A percentile compares a stretch with the other conserved stretches of the same genome.
phyloP scores from a whole-genome alignment of 2,888 invertebrate species.

The Trachelus tabidus region DNA sequence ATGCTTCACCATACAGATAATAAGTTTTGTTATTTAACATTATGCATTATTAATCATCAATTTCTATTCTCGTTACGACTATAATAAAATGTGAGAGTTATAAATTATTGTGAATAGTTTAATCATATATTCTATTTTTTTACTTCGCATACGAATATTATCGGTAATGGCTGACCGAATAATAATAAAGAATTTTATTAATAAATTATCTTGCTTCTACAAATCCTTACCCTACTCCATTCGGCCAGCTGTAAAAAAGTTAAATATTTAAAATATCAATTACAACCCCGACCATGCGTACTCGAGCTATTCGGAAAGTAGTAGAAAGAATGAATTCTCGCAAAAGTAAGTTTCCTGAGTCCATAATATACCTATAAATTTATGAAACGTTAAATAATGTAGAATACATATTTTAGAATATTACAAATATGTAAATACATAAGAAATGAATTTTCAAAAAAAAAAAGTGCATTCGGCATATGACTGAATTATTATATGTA shows the following conservation, averaged over 20 bases:
- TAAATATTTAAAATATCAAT: background rate
- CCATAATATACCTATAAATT: background rate
- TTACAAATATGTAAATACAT: no score
- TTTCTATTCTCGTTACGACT: background rate
- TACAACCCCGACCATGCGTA: background rate
- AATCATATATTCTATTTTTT: background rate
- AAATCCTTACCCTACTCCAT: background rate
- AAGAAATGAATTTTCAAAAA: background rate
- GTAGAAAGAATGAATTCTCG: background rate
- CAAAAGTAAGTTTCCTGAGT: background rate
- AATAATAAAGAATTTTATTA: background rate
- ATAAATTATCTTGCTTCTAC: background rate
- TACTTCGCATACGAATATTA: background rate
- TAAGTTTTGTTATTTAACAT: background rate
- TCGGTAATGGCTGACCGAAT: background rate
- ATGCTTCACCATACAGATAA: background rate
- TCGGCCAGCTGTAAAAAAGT: background rate
- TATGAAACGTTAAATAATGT: background rate
- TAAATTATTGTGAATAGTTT: background rate
- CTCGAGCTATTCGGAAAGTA: background rate
- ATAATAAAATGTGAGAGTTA: background rate
- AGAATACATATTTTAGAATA: no score
- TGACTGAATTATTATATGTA: no score
- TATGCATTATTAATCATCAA: background rate
- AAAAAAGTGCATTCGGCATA: no score